Conservation (phyloP, 2,888 invertebrate genomes). For the Metacarcinus magister region DNA sequence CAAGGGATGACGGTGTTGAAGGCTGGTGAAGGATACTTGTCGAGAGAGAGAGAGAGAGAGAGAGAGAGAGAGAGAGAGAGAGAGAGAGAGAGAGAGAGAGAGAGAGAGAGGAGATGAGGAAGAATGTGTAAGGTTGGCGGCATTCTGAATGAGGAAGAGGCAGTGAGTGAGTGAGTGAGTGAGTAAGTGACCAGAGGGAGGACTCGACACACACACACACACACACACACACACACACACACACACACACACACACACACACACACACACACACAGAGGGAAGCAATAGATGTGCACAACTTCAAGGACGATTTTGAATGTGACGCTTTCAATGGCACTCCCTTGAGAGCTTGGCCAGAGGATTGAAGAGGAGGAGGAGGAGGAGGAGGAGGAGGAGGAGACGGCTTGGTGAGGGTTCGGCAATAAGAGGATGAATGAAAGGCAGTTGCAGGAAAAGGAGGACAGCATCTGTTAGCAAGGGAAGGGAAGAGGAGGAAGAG, state of each 20-base stretch:
- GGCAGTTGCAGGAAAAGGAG: constrained; percentile 39
- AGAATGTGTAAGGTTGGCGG: not conserved
- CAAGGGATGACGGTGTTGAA: not conserved
- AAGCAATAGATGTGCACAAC: not conserved
- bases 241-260: no score
- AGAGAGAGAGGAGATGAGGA: not conserved
- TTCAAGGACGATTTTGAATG: constrained; percentile 44
- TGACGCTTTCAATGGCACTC: not conserved
- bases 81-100: not conserved
- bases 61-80: not conserved
- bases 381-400: not conserved
- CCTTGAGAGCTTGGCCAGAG: not conserved
- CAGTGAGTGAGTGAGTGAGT: not conserved
- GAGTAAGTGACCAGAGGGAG: not conserved
- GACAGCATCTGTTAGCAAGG: not conserved
- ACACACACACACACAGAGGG: not conserved
- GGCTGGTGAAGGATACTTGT: no score
- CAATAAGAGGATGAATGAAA: constrained; percentile 32
- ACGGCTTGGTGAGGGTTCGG: not conserved
- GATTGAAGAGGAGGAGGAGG: constrained; percentile 20
- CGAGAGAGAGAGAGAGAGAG: not conserved
- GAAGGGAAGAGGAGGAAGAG: not conserved
- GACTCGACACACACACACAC: no score
- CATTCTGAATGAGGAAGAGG: not conserved
- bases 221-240: no score